Base-by-base conservation (phyloP, 2,888 invertebrate species). In the Lasioglossum pauxillum region DNA sequence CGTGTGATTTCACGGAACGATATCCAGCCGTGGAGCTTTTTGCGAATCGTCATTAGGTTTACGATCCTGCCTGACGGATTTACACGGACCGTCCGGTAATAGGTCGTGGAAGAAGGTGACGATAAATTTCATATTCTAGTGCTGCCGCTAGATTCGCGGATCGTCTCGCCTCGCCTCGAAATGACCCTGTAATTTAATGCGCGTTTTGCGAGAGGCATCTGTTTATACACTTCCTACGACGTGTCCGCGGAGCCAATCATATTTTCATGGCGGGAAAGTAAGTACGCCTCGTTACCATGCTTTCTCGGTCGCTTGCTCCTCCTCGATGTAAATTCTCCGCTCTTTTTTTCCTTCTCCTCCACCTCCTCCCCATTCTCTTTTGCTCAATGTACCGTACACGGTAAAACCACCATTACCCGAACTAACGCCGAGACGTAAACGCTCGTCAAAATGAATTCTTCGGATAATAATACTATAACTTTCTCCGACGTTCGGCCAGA, bases 61-160 rank as follows among this genome's bases (percentile, higher is more conserved):
- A 93, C 90, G 93, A 92, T 91, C 90, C 84, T 87, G 88, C 86
- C 78, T 76, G 88, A 8, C 89, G 89, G 91, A 93, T 94, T 92
- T 91, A 90, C 92, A 93, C 92, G 91, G 92, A 90, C 88, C 88
- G 75, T 86, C 75, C 85, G 86, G 90, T 92, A 92, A 93, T 92
- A 90, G 91, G 86, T 88, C 88, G 87, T 79, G 87, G 89, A 86
- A 87, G 81, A 88, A 86, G 83, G 81, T 87, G 89, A 91, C 90
- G 91, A 93, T 93, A 93, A 93, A 94, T 94, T 93, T 93, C 88
- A 90, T 93, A 93, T 94, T 94, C 93, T 91, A 93, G 91, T 92
- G 90, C 71, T 64, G 64, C 31, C 64, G 73, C 80, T 79, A 74
- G 78, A 80, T 84, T 88, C 89, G 77, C 78, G 75, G 84, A 82